A percentile compares a stretch with the other conserved stretches of the same genome.
Evolutionary conservation across 1,140 invertebrate genomes (phyloP).

Genomic region (Berghia stephanieae): DNA sequence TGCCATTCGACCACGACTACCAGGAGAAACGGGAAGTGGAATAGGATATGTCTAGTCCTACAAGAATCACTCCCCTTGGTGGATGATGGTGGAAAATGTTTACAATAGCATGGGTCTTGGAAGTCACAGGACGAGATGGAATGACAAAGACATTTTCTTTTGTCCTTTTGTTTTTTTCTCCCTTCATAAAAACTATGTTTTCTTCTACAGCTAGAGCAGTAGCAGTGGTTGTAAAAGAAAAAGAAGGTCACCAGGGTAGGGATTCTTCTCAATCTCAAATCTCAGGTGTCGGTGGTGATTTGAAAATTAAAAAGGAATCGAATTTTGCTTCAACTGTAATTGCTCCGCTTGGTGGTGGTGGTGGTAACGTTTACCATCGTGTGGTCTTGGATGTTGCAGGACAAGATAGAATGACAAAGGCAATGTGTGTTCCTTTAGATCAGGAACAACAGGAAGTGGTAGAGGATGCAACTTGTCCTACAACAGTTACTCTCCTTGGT

Average conservation of each 20-base stretch:
- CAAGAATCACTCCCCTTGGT: too few species aligned
- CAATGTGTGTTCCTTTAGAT: not conserved
- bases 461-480: not conserved
- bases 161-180: too few species aligned
- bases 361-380: conserved; percentile 29
- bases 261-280: too few species aligned
- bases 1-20: too few species aligned
- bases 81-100: conserved; percentile 30
- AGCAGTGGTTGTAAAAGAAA: too few species aligned
- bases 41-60: too few species aligned
- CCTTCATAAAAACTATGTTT: too few species aligned
- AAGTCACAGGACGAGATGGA: conserved; percentile 11
- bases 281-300: too few species aligned
- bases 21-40: too few species aligned
- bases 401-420: not conserved
- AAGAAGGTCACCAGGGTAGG: too few species aligned
- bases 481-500: not conserved
- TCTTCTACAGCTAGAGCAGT: not conserved
- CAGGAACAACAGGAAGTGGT: not conserved
- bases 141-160: not conserved
- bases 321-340: too few species aligned
- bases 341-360: conserved; percentile 9
- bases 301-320: too few species aligned
- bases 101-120: conserved; percentile 28
- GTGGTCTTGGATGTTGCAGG: conserved; percentile 22